Evolutionary conservation across 2,888 invertebrate species (phyloP).

Genomic region (Lymantria monacha): DNA sequence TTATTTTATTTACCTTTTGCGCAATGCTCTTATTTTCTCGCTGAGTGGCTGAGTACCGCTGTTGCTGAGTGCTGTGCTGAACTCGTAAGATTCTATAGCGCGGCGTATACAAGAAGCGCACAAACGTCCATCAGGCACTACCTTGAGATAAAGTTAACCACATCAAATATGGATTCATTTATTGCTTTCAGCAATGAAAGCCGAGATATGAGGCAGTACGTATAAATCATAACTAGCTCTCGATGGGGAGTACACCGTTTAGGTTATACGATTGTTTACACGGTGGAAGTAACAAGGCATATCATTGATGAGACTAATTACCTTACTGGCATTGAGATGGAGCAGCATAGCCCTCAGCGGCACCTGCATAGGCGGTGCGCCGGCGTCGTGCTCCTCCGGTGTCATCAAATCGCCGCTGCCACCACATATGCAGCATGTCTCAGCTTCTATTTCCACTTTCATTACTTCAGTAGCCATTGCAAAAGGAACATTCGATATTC

Average conservation of each 20-base stretch:
- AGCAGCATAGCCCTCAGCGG: constrained; percentile 66
- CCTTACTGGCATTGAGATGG: constrained; percentile 70
- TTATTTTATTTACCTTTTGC: constrained; percentile 39
- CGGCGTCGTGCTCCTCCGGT: constrained; percentile 68
- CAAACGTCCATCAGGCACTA: constrained; percentile 62
- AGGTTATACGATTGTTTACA: constrained; percentile 13
- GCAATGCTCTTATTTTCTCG: constrained; percentile 66
- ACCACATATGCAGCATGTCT: constrained; percentile 64
- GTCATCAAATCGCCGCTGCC: constrained; percentile 53
- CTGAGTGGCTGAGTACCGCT: constrained; percentile 58
- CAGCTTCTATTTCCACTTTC: constrained; percentile 56
- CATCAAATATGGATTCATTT: no score
- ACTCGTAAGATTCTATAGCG: constrained; percentile 61
- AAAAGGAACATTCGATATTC: background rate
- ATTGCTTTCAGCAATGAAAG: no score
- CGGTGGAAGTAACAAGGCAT: background rate
- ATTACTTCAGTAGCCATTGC: constrained; percentile 47
- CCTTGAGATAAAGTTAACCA: constrained; percentile 47
- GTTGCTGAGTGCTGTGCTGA: constrained; percentile 50
- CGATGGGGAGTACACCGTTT: no score
- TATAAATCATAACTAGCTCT: no score
- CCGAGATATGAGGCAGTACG: no score
- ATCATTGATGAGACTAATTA: constrained; percentile 19
- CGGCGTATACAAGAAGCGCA: constrained; percentile 59
- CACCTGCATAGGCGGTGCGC: constrained; percentile 45